These are phyloP conservation scores for Bufo gargarizans DNA, from an alignment of 2,113 vertebrate genomes.

Conservation along the genomic window DNA sequence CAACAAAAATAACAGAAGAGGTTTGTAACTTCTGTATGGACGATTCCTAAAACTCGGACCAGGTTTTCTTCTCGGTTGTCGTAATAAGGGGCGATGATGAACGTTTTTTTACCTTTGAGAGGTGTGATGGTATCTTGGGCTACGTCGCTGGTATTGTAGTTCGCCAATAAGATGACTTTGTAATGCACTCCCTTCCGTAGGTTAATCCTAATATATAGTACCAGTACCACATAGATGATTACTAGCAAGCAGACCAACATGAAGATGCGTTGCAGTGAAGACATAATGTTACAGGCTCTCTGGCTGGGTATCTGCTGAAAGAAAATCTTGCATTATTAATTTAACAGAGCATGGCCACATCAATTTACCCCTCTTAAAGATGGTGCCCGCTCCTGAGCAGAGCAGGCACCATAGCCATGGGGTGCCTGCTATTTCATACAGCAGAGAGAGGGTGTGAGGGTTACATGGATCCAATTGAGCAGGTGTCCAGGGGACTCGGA, in stretches of 20 bases:
- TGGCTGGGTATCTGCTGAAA: background rate
- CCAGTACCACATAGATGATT: too few species aligned
- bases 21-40: background rate
- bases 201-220: background rate
- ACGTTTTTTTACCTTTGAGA: background rate
- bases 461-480: too few species aligned
- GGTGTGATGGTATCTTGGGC: constrained; percentile 37
- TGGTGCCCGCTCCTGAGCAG: too few species aligned
- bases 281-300: background rate
- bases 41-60: constrained; percentile 68
- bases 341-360: background rate
- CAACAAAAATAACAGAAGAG: constrained; percentile 10
- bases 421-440: too few species aligned
- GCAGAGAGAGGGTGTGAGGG: too few species aligned
- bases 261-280: background rate
- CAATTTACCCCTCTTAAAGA: background rate
- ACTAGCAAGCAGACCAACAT: background rate
- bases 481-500: too few species aligned
- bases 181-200: too few species aligned
- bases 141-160: constrained; percentile 55
- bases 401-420: too few species aligned
- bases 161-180: too few species aligned
- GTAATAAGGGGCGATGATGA: constrained; percentile 61
- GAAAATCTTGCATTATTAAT: constrained; percentile 5
- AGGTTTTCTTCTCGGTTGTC: constrained; percentile 64